Percentiles rank a stretch among this genome's conserved stretches.
Evolutionary conservation across 2,113 vertebrate species (phyloP).

Genomic region (Caretta caretta): DNA sequence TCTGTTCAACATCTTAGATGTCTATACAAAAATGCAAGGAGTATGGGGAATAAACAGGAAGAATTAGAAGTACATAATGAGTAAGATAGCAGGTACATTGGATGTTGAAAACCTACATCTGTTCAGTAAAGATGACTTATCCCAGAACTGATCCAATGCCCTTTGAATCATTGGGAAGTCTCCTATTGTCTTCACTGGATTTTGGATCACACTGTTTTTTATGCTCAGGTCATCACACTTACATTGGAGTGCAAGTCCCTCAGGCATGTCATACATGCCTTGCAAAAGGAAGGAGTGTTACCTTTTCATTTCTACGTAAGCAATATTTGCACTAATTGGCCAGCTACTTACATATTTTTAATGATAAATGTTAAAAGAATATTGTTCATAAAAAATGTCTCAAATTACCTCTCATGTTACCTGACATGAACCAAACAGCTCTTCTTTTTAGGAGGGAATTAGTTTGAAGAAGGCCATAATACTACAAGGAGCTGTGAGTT

Average conservation of each 20-base stretch:
- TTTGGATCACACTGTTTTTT: neutral
- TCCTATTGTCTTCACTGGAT: neutral
- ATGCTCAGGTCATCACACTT: neutral
- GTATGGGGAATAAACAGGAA: too few species aligned
- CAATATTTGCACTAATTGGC: neutral
- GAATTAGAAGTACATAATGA: neutral
- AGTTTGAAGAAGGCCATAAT: neutral
- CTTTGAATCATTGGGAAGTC: neutral
- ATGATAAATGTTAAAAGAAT: neutral
- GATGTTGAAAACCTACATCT: neutral
- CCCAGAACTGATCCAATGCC: neutral
- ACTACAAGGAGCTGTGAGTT: neutral
- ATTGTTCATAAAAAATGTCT: neutral
- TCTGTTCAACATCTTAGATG: too few species aligned
- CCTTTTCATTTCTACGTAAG: neutral
- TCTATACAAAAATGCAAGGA: too few species aligned
- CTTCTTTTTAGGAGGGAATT: neutral
- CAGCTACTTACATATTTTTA: neutral
- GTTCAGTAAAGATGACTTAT: neutral
- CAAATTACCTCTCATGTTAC: neutral
- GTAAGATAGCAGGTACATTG: neutral
- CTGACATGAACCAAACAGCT: neutral
- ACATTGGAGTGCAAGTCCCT: neutral
- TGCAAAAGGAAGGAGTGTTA: neutral
- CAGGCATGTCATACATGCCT: neutral